Conservation (phyloP, 2,888 invertebrate species). For the Chloromyia formosa region DNA sequence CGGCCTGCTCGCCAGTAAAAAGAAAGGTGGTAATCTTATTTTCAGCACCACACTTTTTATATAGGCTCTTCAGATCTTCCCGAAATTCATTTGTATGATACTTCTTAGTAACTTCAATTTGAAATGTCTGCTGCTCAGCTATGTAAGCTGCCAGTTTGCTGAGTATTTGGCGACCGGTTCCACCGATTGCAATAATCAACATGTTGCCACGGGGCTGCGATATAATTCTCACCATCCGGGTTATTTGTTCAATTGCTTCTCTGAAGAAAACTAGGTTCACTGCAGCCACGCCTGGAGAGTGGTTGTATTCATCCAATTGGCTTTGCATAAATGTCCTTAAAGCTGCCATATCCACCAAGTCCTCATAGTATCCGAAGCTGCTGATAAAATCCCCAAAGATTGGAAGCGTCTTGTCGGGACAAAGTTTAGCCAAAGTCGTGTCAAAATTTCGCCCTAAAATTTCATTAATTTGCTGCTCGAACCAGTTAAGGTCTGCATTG, state of each 20-base stretch:
- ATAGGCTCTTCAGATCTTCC: constrained; percentile 82
- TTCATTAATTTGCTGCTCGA: constrained; percentile 74
- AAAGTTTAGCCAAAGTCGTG: constrained; percentile 79
- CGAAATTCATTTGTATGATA: constrained; percentile 81
- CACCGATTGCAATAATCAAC: constrained; percentile 86
- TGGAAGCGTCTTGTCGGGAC: constrained; percentile 75
- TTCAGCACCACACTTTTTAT: constrained; percentile 77
- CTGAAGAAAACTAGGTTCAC: constrained; percentile 86
- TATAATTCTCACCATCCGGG: constrained; percentile 82
- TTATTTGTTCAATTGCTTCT: constrained; percentile 87
- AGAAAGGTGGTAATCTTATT: constrained; percentile 80
- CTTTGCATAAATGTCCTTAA: constrained; percentile 67
- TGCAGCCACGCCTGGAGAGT: constrained; percentile 77
- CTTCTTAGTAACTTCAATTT: constrained; percentile 81
- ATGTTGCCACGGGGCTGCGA: constrained; percentile 86
- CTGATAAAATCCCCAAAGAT: constrained; percentile 85
- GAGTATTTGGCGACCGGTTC: constrained; percentile 85
- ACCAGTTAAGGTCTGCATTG: constrained; percentile 80
- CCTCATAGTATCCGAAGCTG: constrained; percentile 80
- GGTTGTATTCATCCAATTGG: constrained; percentile 70
- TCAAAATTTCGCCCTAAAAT: constrained; percentile 84
- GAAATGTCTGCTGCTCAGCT: constrained; percentile 79
- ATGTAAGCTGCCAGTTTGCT: constrained; percentile 81
- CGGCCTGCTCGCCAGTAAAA: constrained; percentile 87
- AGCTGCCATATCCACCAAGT: constrained; percentile 71